phyloP scores from a whole-genome alignment of 2,113 vertebrate species.

The Apodemus sylvaticus region DNA sequence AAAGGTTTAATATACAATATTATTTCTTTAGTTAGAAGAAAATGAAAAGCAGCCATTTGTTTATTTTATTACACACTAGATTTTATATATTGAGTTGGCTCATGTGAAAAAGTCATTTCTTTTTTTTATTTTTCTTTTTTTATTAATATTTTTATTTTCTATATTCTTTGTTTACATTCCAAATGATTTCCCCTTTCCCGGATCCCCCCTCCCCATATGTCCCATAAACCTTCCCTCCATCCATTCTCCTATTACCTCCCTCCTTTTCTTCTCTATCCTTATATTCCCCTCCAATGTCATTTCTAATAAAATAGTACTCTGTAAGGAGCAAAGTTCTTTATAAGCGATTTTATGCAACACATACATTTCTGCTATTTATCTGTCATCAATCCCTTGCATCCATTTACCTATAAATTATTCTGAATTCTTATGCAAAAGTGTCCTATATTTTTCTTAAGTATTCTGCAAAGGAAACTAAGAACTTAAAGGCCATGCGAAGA shows the following conservation, averaged over 20 bases:
- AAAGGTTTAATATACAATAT: neutral
- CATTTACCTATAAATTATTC: slow-evolving; percentile 24
- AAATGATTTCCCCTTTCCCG: no score
- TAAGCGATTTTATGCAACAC: slow-evolving; percentile 3
- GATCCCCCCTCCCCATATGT: no score
- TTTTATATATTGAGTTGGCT: slow-evolving; percentile 16
- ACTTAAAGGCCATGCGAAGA: neutral
- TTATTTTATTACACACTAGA: neutral
- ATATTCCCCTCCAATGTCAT: no score
- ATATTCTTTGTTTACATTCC: no score
- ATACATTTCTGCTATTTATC: neutral
- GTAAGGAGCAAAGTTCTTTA: slow-evolving; percentile 10
- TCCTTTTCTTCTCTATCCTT: no score
- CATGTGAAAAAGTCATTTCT: slow-evolving; percentile 27
- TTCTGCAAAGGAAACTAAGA: slow-evolving; percentile 29
- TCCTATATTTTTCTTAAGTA: slow-evolving; percentile 44
- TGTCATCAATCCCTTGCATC: slow-evolving; percentile 13
- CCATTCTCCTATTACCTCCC: no score
- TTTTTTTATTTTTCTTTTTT: no score
- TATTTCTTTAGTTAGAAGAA: slow-evolving; percentile 7
- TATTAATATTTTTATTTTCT: no score
- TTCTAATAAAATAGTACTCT: neutral
- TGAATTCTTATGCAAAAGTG: slow-evolving; percentile 31
- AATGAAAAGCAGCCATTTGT: neutral
- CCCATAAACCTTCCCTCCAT: no score